phyloP scores from a whole-genome alignment of 2,113 vertebrate species.

The Cariama cristata region DNA sequence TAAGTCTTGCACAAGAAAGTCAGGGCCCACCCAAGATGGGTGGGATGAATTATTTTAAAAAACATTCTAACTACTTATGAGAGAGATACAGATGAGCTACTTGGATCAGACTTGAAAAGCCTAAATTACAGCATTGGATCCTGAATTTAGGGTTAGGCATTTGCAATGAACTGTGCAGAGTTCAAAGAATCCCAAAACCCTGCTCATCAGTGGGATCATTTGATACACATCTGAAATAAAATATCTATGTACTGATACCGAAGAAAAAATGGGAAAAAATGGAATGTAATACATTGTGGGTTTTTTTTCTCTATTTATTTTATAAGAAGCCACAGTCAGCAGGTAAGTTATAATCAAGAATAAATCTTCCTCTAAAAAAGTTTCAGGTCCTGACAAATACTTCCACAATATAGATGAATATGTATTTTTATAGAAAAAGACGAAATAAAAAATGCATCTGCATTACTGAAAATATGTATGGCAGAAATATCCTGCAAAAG shows the following conservation, averaged over 20 bases:
- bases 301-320: background rate
- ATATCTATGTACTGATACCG: background rate
- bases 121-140: background rate
- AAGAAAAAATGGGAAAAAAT: rapidly evolving
- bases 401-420: background rate
- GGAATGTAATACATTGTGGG: background rate
- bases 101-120: background rate
- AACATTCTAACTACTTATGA: background rate
- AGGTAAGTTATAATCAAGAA: background rate
- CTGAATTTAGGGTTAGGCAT: background rate
- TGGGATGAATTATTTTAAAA: background rate
- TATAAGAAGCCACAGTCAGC: background rate
- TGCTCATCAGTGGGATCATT: background rate
- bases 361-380: background rate
- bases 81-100: background rate
- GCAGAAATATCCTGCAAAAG: background rate
- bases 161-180: background rate
- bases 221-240: background rate
- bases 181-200: background rate
- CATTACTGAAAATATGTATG: background rate
- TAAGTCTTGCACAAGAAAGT: background rate
- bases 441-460: background rate
- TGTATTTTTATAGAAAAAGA: background rate
- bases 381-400: background rate
- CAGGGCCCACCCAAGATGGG: rapidly evolving